Evolutionary conservation across 2,797 vertebrate genomes (phyloP).

Genomic region (Phalanger gymnotis): DNA sequence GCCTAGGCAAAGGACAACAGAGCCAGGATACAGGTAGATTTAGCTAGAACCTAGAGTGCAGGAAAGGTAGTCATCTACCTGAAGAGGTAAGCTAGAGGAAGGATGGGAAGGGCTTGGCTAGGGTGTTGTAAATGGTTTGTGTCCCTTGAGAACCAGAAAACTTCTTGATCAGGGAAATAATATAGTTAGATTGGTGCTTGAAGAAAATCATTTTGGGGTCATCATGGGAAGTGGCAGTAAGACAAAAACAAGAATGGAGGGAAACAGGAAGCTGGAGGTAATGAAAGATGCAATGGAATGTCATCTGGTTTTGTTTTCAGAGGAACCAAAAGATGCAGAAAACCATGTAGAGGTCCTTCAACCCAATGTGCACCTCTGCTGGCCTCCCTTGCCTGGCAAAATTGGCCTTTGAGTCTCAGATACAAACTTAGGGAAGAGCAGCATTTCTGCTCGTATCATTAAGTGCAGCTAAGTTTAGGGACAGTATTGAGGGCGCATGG

Average conservation of each 20-base stretch:
- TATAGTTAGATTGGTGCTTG: neutral
- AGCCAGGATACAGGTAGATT: neutral
- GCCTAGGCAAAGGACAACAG: neutral
- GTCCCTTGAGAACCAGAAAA: neutral
- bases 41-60: neutral
- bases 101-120: neutral
- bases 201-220: neutral
- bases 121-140: neutral
- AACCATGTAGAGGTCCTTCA: slow-evolving; percentile 81
- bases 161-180: neutral
- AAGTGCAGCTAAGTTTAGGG: slow-evolving; percentile 92
- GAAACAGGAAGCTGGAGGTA: slow-evolving; percentile 79
- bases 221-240: neutral
- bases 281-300: slow-evolving; percentile 90
- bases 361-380: slow-evolving; percentile 88
- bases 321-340: slow-evolving; percentile 70
- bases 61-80: neutral
- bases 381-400: slow-evolving; percentile 92
- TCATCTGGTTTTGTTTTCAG: slow-evolving; percentile 85
- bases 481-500: slow-evolving; percentile 98
- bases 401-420: slow-evolving; percentile 90
- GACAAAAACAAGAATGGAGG: slow-evolving; percentile 84
- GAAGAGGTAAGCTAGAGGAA: neutral
- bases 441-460: slow-evolving; percentile 90
- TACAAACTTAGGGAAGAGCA: slow-evolving; percentile 89